Conservation (phyloP, 2,797 vertebrate species). For the Propithecus deckenii region DNA sequence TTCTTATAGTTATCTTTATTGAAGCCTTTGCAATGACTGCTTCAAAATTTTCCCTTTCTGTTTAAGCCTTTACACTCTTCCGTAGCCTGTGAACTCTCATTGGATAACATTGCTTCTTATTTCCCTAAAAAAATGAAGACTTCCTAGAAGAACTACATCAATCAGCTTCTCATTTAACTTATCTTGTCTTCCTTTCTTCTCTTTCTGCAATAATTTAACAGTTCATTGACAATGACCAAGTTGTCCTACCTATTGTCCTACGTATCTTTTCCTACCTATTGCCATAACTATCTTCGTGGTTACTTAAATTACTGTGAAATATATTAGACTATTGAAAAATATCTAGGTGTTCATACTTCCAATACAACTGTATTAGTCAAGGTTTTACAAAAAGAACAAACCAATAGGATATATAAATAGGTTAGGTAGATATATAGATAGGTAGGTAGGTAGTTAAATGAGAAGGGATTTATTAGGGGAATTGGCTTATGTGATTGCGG, state of each 20-base stretch:
- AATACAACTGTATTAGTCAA: not conserved
- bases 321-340: conserved; percentile 31
- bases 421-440: not conserved
- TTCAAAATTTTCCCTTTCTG: not conserved
- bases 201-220: not conserved
- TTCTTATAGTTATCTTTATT: not conserved
- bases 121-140: not conserved
- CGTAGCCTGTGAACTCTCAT: not conserved
- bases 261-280: not conserved
- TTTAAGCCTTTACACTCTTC: not conserved
- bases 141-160: not conserved
- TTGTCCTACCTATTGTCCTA: not conserved
- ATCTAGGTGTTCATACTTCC: not conserved
- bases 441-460: not conserved
- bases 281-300: not conserved
- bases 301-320: conserved; percentile 33
- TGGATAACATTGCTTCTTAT: not conserved
- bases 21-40: not conserved
- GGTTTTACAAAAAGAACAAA: not conserved
- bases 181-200: not conserved
- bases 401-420: not conserved
- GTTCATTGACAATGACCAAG: not conserved
- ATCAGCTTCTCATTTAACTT: not conserved
- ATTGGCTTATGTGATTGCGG: not conserved
- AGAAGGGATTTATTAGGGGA: not conserved